Evolutionary conservation across 2,113 vertebrate genomes (phyloP), one percentile per base, ranked within the genome.

Genomic region (Hydropotes inermis): DNA sequence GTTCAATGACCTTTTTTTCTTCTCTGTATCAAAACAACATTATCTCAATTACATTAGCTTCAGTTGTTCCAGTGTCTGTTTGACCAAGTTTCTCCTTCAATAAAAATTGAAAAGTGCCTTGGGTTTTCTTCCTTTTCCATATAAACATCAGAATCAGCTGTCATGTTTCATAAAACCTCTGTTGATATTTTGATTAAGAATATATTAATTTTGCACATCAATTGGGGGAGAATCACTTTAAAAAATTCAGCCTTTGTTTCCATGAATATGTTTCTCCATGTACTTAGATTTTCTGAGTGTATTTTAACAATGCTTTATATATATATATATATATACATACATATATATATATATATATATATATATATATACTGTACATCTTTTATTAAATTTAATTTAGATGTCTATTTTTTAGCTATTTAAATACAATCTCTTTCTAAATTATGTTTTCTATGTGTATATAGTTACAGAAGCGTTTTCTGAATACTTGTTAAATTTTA

Each of bases 301-400:
- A 13, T 90, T 94, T 85, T 30, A 86, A 47, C 93, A 43, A 28
- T 21, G 1, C 84, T 89, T 85, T 47, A 60, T 12, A 58, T 9
- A 8, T 89, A 39, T 82, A 87, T 60, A n/a, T n/a, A n/a, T n/a
- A n/a, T n/a, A n/a, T n/a, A n/a, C n/a, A n/a, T n/a, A n/a, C n/a
- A 58, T 9, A 8, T 89, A 39, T 82, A 87, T 47, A 60, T 12
- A 58, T 9, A 8, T 89, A 39, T 82, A 87, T 60, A 39, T 47
- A 60, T 12, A 58, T 9, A 8, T 89, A 39, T 82, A 87, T 60
- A 3, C 39, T 39, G 23, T 17, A 54, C 2, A 61, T 88, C 3
- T n/a, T 84, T 61, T 94, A 52, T 57, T 89, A 92, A 13, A 92
- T 52, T 93, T 83, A 92, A 25, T 84, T 92, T 76, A 94, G n/a